Conservation (phyloP, 35 echinoderm and acorn worm genomes). For the Ptychodera flava region DNA sequence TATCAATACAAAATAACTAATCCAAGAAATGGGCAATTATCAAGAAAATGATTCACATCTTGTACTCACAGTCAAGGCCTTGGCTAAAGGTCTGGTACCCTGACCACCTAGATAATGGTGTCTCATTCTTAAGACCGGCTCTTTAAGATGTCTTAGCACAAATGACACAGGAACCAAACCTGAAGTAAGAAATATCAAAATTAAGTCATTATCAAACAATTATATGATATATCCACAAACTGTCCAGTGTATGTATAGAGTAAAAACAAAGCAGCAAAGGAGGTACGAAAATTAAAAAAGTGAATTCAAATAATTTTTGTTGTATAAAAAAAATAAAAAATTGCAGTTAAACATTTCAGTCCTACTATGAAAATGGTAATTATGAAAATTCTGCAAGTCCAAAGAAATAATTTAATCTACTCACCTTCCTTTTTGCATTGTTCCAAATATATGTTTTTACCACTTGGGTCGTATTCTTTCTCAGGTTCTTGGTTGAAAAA, state of each 20-base stretch:
- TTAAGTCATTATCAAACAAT: no score
- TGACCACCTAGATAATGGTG: slow-evolving; percentile 56
- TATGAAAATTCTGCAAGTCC: no score
- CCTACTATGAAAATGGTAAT: no score
- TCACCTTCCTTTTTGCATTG: slow-evolving; percentile 85
- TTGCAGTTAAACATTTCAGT: neutral
- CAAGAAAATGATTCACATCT: no score
- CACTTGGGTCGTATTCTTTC: slow-evolving; percentile 44
- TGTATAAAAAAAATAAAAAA: neutral
- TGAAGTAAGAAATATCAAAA: slow-evolving; percentile 8
- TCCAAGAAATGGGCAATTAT: no score
- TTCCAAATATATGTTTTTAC: slow-evolving; percentile 60
- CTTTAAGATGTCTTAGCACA: slow-evolving; percentile 47
- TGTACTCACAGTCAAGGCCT: slow-evolving; percentile 54
- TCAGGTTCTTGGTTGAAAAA: slow-evolving; percentile 32
- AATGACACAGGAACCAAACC: slow-evolving; percentile 57
- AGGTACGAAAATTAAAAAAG: neutral
- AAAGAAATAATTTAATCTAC: no score
- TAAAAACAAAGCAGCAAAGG: no score
- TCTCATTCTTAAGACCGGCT: slow-evolving; percentile 48
- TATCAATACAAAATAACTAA: no score
- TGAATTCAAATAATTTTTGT: neutral
- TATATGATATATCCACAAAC: neutral
- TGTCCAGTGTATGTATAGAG: no score
- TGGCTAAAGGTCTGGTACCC: slow-evolving; percentile 49